phyloP scores from a whole-genome alignment of 2,113 vertebrate species.

The Podiceps cristatus region DNA sequence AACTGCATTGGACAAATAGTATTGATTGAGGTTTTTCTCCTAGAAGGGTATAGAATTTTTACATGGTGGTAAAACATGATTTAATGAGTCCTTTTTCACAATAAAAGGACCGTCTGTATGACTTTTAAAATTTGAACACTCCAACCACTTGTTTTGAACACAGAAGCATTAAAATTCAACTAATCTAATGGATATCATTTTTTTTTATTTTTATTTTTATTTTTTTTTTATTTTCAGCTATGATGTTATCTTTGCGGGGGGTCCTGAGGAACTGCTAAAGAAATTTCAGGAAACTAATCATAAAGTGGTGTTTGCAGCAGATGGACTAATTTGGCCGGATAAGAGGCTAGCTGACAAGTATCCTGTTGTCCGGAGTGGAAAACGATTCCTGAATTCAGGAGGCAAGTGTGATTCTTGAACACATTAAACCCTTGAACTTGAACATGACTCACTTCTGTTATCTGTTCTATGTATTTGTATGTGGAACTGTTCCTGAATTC shows the following conservation, averaged over 20 bases:
- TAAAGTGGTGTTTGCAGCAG: slow-evolving; percentile 92
- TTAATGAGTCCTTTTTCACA: background rate
- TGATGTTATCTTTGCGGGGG: slow-evolving; percentile 93
- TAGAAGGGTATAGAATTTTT: background rate
- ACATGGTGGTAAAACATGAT: background rate
- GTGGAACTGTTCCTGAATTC: background rate
- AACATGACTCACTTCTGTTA: background rate
- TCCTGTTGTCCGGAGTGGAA: slow-evolving; percentile 90
- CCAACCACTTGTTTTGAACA: background rate
- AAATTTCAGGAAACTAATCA: slow-evolving; percentile 92
- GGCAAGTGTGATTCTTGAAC: slow-evolving; percentile 75
- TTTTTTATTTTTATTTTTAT: background rate
- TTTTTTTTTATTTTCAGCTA: slow-evolving; percentile 79
- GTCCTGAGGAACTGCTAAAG: slow-evolving; percentile 90
- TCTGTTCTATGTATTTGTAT: background rate
- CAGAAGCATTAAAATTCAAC: background rate
- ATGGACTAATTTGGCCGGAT: slow-evolving; percentile 93
- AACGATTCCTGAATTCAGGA: slow-evolving; percentile 96
- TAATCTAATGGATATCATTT: background rate
- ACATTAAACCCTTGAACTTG: background rate
- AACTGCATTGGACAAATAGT: background rate
- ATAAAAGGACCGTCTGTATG: background rate
- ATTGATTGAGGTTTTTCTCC: background rate
- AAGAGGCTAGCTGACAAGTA: slow-evolving; percentile 91
- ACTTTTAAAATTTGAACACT: background rate